Evolutionary conservation across 2,113 vertebrate genomes (phyloP).

Genomic region (Ariopsis seemanni): DNA sequence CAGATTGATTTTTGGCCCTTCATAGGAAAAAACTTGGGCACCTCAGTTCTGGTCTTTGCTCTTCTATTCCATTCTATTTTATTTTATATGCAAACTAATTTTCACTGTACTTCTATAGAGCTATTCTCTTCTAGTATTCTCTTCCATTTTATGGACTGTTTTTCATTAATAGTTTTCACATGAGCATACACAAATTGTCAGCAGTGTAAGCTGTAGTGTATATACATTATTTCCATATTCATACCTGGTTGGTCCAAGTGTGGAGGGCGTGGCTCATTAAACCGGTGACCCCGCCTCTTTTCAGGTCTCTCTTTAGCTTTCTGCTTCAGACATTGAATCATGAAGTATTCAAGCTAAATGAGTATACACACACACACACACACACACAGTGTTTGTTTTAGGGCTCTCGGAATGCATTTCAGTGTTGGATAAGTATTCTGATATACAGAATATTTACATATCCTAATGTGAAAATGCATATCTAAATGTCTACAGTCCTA

Average conservation of each 20-base stretch:
- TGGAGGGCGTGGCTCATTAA: constrained; percentile 82
- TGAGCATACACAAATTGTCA: not conserved
- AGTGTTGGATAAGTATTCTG: not conserved
- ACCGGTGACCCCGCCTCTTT: constrained; percentile 80
- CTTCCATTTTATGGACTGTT: not conserved
- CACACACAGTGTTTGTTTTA: constrained; percentile 19
- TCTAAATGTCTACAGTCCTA: not conserved
- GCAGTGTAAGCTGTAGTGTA: not conserved
- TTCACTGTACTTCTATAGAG: not conserved
- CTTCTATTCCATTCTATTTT: not conserved
- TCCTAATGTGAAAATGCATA: not conserved
- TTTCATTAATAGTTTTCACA: not conserved
- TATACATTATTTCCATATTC: constrained; percentile 29
- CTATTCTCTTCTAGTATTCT: not conserved
- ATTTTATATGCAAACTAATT: not conserved
- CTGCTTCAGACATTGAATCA: constrained; percentile 94
- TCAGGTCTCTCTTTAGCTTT: constrained; percentile 91
- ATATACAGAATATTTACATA: not conserved
- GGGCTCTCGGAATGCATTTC: not conserved
- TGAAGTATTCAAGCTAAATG: constrained; percentile 93
- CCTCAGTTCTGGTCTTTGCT: too few relatives aligned
- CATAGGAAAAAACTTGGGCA: too few relatives aligned
- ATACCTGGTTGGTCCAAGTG: constrained; percentile 93
- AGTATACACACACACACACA: constrained; percentile 20
- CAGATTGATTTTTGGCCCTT: too few relatives aligned